A percentile compares a stretch with the other conserved stretches of the same genome.
Evolutionary conservation across 2,888 invertebrate species (phyloP).

Genomic region (Coleophora deauratella): DNA sequence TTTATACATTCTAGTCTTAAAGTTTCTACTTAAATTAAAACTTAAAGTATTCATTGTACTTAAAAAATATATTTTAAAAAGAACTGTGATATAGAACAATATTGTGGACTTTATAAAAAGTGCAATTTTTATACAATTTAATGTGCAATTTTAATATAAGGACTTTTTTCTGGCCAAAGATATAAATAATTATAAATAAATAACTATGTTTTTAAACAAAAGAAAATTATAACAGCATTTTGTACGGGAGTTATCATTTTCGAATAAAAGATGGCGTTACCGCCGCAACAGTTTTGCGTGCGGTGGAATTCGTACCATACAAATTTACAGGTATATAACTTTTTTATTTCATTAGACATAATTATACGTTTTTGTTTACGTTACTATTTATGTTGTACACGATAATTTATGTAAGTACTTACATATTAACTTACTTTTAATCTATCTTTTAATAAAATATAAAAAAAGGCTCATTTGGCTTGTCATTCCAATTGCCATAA

Average conservation of each 20-base stretch:
- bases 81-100: slow-evolving; percentile 42
- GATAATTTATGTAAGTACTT: no score
- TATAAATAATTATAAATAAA: slow-evolving; percentile 20
- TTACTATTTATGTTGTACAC: no score
- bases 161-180: slow-evolving; percentile 37
- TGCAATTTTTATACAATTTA: slow-evolving; percentile 27
- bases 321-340: slow-evolving; percentile 28
- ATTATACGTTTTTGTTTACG: no score
- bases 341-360: no score
- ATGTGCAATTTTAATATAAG: slow-evolving; percentile 40
- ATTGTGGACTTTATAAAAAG: slow-evolving; percentile 19
- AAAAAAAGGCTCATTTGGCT: no score
- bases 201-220: slow-evolving; percentile 2
- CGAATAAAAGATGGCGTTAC: slow-evolving; percentile 53
- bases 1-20: slow-evolving; percentile 55
- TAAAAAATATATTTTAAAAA: slow-evolving; percentile 35
- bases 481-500: no score
- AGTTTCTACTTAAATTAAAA: slow-evolving; percentile 55
- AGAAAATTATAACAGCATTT: slow-evolving; percentile 1
- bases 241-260: slow-evolving; percentile 4
- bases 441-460: no score
- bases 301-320: slow-evolving; percentile 89
- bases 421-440: no score
- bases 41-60: slow-evolving; percentile 53
- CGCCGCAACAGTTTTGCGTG: slow-evolving; percentile 81